Base-by-base conservation (phyloP, 2,888 invertebrate genomes). In the Saturnia japonica region DNA sequence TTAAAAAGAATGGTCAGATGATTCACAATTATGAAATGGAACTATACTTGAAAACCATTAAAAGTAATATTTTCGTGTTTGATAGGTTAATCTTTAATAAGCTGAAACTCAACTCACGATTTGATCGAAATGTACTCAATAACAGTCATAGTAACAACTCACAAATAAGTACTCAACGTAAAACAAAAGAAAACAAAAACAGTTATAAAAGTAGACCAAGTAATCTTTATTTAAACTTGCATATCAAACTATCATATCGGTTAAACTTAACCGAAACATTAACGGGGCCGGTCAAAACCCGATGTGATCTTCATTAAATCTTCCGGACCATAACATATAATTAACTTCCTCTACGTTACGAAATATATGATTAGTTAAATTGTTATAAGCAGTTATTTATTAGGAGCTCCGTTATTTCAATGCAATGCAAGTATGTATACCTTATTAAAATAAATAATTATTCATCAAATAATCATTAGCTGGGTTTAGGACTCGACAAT, bases 261-360 rank as follows among this genome's bases (percentile, higher is more conserved):
- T n/a, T n/a, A n/a, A 64, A 0, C 40, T 64, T 34, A 7, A 40
- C 28, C 40, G n/a, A 64, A 64, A 64, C 40, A 40, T 19, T 64
- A 40, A 47, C 25, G 42, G 45, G 14, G 54, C n/a, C 22, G 43
- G 19, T 42, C 64, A n/a, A 40, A 40, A 67, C 28, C 60, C 71
- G 73, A 73, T 71, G 70, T 68, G 16, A 69, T 73, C 72, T 74
- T 70, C 67, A 73, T 72, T 72, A 68, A 71, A 70, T 72, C 75
- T 78, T 77, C 77, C 76, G 78, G 76, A 77, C 75, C 75, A 75
- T 70, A 76, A 71, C 60, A 72, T 74, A 77, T 74, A 78, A 80
- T 76, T 75, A 77, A 77, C 80, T 82, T 80, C 80, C 82, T 76
- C 74, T 73, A 77, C 77, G 73, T 75, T 78, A 76, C 77, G 76